Evolutionary conservation across 2,797 vertebrate species (phyloP).

Genomic region (Myotis daubentonii): DNA sequence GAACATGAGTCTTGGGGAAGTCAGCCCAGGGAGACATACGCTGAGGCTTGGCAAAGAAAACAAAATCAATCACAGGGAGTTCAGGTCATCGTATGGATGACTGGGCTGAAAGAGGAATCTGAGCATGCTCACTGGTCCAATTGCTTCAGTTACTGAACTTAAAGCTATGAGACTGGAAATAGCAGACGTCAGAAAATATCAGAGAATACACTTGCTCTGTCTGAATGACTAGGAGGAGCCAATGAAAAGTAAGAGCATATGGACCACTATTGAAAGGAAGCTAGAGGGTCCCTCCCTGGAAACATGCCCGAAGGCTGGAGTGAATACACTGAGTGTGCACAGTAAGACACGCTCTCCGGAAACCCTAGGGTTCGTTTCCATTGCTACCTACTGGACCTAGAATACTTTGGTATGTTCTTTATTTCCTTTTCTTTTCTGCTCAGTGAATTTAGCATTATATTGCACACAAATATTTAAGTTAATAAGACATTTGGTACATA

Average conservation of each 20-base stretch:
- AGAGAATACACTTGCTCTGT: neutral
- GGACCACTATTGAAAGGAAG: neutral
- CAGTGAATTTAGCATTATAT: neutral
- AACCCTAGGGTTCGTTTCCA: neutral
- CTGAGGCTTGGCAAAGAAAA: neutral
- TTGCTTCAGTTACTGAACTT: neutral
- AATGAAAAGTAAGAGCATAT: neutral
- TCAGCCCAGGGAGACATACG: accelerated
- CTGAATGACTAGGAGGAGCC: neutral
- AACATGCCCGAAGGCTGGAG: neutral
- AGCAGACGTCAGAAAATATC: neutral
- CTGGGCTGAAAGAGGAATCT: neutral
- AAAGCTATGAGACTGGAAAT: neutral
- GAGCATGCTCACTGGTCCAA: neutral
- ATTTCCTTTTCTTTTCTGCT: neutral
- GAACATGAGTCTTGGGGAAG: neutral
- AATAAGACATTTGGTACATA: neutral
- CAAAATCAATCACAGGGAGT: neutral
- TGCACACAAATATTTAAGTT: neutral
- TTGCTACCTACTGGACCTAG: neutral
- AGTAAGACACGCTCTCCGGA: neutral
- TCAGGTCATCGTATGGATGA: neutral
- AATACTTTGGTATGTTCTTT: neutral
- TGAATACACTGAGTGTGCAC: neutral
- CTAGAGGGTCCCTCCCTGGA: neutral